phyloP scores from a whole-genome alignment of 1,140 invertebrate genomes.

The Drosophila ananassae region DNA sequence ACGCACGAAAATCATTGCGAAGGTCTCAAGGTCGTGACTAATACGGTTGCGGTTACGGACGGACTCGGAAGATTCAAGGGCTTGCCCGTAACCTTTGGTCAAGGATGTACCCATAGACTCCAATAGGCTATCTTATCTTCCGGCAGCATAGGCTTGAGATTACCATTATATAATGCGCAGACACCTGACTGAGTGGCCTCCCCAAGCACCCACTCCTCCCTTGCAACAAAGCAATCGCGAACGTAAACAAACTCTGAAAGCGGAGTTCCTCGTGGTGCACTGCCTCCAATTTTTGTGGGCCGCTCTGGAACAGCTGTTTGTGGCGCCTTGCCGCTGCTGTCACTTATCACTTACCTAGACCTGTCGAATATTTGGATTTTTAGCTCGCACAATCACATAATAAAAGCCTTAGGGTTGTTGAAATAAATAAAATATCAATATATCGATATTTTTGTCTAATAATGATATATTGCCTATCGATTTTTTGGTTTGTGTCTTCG shows the following conservation, averaged over 20 bases:
- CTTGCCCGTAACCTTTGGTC: slow-evolving; percentile 24
- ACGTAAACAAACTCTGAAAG: slow-evolving; percentile 37
- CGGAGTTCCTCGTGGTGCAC: slow-evolving; percentile 1
- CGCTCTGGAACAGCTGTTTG: background rate
- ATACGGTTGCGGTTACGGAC: slow-evolving; percentile 1
- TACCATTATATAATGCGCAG: slow-evolving; percentile 71
- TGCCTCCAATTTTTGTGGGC: background rate
- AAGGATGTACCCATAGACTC: slow-evolving; percentile 8
- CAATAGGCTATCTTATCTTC: slow-evolving; percentile 27
- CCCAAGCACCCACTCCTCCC: slow-evolving; percentile 5
- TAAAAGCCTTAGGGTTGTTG: slow-evolving; percentile 24
- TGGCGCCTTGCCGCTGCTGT: background rate
- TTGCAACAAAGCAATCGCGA: background rate
- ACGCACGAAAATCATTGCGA: slow-evolving; percentile 55
- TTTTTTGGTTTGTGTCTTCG: no score
- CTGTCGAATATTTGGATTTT: slow-evolving; percentile 22
- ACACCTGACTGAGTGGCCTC: slow-evolving; percentile 61
- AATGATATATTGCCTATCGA: background rate
- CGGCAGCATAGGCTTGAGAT: slow-evolving; percentile 30
- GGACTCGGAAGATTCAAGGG: slow-evolving; percentile 12
- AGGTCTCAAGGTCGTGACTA: slow-evolving; percentile 57
- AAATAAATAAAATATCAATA: slow-evolving; percentile 9
- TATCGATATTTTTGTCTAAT: slow-evolving; percentile 7
- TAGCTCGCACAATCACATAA: slow-evolving; percentile 41
- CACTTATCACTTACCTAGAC: slow-evolving; percentile 38